A percentile compares a stretch with the other conserved stretches of the same genome.
Evolutionary conservation across 2,113 vertebrate genomes (phyloP).

Genomic region (Rousettus leschenaultii): DNA sequence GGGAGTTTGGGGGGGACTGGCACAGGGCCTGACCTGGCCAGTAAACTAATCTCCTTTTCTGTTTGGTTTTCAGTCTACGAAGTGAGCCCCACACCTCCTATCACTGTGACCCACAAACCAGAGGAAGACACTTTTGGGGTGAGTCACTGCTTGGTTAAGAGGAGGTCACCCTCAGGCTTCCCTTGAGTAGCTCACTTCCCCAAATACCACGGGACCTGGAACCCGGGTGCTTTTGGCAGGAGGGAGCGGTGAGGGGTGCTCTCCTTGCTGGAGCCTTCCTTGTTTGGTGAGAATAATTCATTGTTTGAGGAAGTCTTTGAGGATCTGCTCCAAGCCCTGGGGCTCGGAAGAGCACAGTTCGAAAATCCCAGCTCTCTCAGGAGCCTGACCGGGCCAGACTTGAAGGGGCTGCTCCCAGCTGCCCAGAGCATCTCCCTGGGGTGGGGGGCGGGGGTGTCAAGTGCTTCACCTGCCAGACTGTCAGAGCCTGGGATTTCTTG

Average conservation of each 20-base stretch:
- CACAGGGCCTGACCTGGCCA: not conserved
- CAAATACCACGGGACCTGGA: not conserved
- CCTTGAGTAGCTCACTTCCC: not conserved
- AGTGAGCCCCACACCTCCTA: constrained; percentile 88
- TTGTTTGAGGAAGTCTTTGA: constrained; percentile 39
- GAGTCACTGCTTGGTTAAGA: constrained; percentile 76
- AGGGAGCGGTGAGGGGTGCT: not conserved
- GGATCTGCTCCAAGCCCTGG: not conserved
- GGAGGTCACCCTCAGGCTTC: not conserved
- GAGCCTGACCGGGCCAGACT: not conserved
- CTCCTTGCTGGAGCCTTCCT: not conserved
- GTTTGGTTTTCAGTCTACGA: constrained; percentile 82
- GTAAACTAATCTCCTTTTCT: constrained; percentile 41
- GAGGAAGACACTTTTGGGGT: constrained; percentile 97
- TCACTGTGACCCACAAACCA: constrained; percentile 90
- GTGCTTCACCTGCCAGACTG: accelerated
- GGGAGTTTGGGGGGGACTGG: not conserved
- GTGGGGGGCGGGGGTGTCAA: no score
- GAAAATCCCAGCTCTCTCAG: not conserved
- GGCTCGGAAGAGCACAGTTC: not conserved
- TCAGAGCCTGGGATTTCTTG: not conserved
- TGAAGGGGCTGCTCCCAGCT: not conserved
- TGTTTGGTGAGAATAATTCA: constrained; percentile 13
- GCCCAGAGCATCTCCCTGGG: not conserved
- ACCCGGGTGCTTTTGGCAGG: not conserved